A percentile compares a stretch with the other conserved stretches of the same genome.
These are phyloP conservation scores for Eueides isabella DNA, from an alignment of 1,140 invertebrate genomes.

Conservation along the genomic window DNA sequence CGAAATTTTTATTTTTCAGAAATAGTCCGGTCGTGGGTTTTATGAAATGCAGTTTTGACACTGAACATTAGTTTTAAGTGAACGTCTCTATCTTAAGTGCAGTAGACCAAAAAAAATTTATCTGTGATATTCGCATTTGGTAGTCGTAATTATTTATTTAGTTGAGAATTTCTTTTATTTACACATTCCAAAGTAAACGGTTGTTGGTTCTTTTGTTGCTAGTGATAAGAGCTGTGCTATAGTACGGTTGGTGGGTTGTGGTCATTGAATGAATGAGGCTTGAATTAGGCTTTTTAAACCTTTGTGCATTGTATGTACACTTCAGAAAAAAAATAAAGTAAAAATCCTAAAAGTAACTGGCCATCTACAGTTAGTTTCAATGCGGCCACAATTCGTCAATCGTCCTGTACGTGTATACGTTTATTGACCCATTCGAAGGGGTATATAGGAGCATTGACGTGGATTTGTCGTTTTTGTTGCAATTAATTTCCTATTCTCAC, in stretches of 20 bases:
- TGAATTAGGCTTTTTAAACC: no score
- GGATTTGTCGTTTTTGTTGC: constrained; percentile 24
- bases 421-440: not conserved
- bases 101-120: constrained; percentile 63
- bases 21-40: constrained; percentile 80
- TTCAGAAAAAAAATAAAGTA: no score
- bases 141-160: constrained; percentile 54
- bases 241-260: no score
- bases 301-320: no score
- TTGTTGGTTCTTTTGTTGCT: constrained; percentile 35
- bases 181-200: constrained; percentile 70
- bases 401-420: not conserved
- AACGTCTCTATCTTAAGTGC: constrained; percentile 74
- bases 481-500: constrained; percentile 68
- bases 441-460: not conserved
- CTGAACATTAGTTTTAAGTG: constrained; percentile 49
- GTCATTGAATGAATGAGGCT: no score
- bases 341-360: no score
- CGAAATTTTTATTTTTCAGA: constrained; percentile 73
- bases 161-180: constrained; percentile 55
- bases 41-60: constrained; percentile 64
- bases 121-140: constrained; percentile 82
- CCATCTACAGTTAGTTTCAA: no score
- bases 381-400: no score
- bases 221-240: constrained; percentile 4